phyloP scores from a whole-genome alignment of 2,888 invertebrate genomes.

The Shargacucullia verbasci region DNA sequence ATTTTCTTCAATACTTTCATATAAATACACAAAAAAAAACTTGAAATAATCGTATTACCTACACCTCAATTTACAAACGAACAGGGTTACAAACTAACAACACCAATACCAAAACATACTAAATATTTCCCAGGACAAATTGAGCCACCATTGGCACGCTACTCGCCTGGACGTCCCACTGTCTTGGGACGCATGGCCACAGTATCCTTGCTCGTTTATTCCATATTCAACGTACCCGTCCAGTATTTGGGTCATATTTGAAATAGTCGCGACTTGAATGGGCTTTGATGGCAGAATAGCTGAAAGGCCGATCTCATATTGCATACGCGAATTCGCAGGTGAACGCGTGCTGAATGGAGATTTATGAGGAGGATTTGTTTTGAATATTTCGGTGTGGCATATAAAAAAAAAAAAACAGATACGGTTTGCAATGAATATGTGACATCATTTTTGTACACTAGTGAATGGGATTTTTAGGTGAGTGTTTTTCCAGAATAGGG shows the following conservation, averaged over 20 bases:
- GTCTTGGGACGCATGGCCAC: slow-evolving; percentile 31
- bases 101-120: not conserved
- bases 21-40: too few relatives aligned
- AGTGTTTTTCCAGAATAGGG: too few relatives aligned
- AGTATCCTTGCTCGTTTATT: slow-evolving; percentile 43
- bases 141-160: slow-evolving; percentile 11
- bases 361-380: slow-evolving; percentile 40
- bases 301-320: slow-evolving; percentile 46
- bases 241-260: slow-evolving; percentile 70
- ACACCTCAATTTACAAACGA: not conserved
- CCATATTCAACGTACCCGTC: slow-evolving; percentile 47
- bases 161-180: not conserved
- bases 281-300: slow-evolving; percentile 57
- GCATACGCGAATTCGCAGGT: slow-evolving; percentile 50
- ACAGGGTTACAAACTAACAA: not conserved
- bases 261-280: slow-evolving; percentile 64
- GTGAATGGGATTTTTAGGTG: not conserved
- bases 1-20: too few relatives aligned
- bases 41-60: too few relatives aligned
- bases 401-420: slow-evolving; percentile 23
- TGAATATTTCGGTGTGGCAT: slow-evolving; percentile 30
- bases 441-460: not conserved
- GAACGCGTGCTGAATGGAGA: slow-evolving; percentile 38
- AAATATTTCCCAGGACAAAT: slow-evolving; percentile 3
- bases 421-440: slow-evolving; percentile 8